phyloP scores from a whole-genome alignment of 1,140 invertebrate genomes.

The Dryas iulia region DNA sequence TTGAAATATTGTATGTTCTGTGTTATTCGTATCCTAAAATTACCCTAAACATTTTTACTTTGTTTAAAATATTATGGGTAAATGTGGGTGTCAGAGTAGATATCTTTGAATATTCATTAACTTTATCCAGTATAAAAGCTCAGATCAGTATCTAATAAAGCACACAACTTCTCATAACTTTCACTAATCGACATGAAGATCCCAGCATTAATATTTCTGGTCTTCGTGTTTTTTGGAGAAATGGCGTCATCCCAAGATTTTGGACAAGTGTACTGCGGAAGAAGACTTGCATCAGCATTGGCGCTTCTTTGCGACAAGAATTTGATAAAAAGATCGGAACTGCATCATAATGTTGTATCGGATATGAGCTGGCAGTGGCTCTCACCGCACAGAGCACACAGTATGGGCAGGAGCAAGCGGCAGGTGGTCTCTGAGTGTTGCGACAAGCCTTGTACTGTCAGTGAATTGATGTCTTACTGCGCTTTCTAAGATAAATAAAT shows the following conservation, averaged over 20 bases:
- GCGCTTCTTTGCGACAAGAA: constrained; percentile 22
- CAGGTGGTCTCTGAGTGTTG: constrained; percentile 30
- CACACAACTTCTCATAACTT: not conserved
- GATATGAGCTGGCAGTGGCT: constrained; percentile 26
- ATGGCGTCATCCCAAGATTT: constrained; percentile 19
- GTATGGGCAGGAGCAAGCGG: constrained; percentile 13
- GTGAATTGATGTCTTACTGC: constrained; percentile 37
- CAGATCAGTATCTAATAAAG: not conserved
- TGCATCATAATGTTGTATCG: not conserved
- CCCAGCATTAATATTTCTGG: not conserved
- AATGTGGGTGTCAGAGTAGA: not conserved
- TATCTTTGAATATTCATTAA: not conserved
- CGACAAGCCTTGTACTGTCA: constrained; percentile 32
- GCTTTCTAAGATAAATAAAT: not conserved
- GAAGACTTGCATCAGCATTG: constrained; percentile 14
- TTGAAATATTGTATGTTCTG: no score
- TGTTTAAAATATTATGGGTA: no score
- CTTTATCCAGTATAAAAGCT: not conserved
- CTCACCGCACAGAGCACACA: constrained; percentile 15
- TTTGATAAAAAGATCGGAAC: constrained; percentile 25
- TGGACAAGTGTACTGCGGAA: constrained; percentile 31
- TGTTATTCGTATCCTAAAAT: no score
- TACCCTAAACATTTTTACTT: no score
- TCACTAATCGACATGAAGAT: constrained; percentile 10
- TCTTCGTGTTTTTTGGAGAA: constrained; percentile 1